phyloP scores from a whole-genome alignment of 2,797 vertebrate species.

The Artibeus lituratus region DNA sequence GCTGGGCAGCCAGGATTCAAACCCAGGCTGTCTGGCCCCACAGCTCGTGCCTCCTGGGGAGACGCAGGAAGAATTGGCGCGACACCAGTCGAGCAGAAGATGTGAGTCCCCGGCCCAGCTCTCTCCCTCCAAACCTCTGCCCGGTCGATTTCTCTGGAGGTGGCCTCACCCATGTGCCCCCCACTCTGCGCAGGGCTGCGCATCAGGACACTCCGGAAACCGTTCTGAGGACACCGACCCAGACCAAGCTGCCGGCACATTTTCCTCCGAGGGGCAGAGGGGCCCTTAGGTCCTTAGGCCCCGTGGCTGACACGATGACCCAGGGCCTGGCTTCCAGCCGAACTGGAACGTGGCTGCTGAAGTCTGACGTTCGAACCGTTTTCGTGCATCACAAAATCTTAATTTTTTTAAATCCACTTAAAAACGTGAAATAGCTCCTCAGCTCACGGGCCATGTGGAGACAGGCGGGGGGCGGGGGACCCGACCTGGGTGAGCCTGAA shows the following conservation, averaged over 20 bases:
- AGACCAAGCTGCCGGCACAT: fast-evolving
- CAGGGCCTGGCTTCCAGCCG: background rate
- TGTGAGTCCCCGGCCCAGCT: background rate
- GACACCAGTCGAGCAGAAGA: background rate
- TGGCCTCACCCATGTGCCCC: fast-evolving
- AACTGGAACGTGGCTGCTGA: background rate
- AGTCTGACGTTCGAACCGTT: background rate
- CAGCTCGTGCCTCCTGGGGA: no score
- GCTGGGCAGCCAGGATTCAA: background rate
- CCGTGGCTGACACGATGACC: background rate
- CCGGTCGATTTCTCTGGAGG: background rate
- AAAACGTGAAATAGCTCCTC: background rate
- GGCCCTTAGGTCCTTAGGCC: background rate
- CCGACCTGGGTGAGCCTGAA: background rate
- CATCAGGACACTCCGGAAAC: background rate
- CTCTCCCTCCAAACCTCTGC: background rate
- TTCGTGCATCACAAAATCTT: background rate
- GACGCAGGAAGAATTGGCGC: background rate
- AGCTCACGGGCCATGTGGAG: background rate
- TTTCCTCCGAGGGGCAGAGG: background rate
- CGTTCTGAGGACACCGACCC: background rate
- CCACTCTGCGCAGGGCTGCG: background rate
- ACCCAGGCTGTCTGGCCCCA: background rate
- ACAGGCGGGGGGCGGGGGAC: background rate
- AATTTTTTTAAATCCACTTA: background rate